These are phyloP conservation scores for Hassar affinis DNA, from an alignment of 2,113 vertebrate species.

Conservation along the genomic window DNA sequence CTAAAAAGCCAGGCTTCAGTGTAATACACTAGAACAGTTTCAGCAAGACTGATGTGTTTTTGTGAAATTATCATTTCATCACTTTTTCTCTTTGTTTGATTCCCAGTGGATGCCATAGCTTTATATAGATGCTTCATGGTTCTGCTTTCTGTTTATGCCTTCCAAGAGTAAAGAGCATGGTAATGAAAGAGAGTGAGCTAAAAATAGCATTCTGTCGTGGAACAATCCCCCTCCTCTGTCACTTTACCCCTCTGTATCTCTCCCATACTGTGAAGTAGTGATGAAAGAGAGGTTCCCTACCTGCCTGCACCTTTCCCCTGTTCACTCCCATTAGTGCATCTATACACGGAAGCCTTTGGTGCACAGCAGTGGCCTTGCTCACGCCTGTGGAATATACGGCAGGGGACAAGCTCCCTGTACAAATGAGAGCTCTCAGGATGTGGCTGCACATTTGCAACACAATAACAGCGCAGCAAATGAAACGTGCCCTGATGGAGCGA, in stretches of 20 bases:
- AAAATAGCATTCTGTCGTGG: constrained; percentile 44
- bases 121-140: constrained; percentile 37
- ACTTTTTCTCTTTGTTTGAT: constrained; percentile 23
- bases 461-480: constrained; percentile 31
- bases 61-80: constrained; percentile 7
- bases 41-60: not conserved
- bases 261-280: constrained; percentile 14
- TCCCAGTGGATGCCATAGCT: constrained; percentile 11
- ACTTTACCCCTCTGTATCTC: constrained; percentile 13
- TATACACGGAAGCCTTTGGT: constrained; percentile 30
- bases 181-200: constrained; percentile 41
- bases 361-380: constrained; percentile 18
- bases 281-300: constrained; percentile 48
- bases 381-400: constrained; percentile 19
- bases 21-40: not conserved
- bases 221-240: not conserved
- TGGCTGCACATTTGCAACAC: constrained; percentile 34
- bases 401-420: constrained; percentile 23
- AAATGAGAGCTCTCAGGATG: constrained; percentile 37
- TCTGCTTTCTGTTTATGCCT: constrained; percentile 29
- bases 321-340: constrained; percentile 38
- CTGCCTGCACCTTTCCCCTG: constrained; percentile 51
- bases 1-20: not conserved
- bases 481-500: constrained; percentile 43
- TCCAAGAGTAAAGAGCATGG: constrained; percentile 40